These are phyloP conservation scores for Phalloptychus januarius DNA, from an alignment of 2,797 vertebrate genomes.

Conservation along the genomic window DNA sequence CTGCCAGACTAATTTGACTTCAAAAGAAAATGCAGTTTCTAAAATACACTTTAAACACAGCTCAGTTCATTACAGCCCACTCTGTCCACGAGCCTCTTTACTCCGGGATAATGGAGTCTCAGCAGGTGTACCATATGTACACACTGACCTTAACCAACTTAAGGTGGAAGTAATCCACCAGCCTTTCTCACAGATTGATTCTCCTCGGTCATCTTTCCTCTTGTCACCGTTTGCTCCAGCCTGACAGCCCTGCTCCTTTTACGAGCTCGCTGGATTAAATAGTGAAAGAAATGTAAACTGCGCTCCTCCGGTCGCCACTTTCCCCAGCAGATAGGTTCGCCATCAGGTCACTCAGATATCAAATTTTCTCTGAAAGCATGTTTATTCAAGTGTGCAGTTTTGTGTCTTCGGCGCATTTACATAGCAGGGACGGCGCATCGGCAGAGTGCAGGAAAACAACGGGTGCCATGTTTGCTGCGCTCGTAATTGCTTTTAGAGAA, in stretches of 20 bases:
- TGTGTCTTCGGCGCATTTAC: neutral
- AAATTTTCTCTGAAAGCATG: conserved; percentile 22
- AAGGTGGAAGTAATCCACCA: conserved; percentile 66
- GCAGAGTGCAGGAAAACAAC: conserved; percentile 42
- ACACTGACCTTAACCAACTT: conserved; percentile 65
- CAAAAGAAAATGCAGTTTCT: neutral
- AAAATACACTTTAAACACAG: neutral
- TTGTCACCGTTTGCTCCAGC: conserved; percentile 55
- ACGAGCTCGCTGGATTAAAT: conserved; percentile 42
- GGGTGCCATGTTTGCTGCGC: conserved; percentile 24
- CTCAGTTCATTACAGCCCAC: neutral
- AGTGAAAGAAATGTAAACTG: conserved; percentile 33
- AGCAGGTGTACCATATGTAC: conserved; percentile 40
- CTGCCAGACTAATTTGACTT: neutral
- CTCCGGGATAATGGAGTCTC: conserved; percentile 57
- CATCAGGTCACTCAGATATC: conserved; percentile 44
- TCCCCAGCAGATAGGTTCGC: conserved; percentile 15
- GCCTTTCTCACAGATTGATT: conserved; percentile 66
- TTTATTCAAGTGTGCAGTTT: conserved; percentile 40
- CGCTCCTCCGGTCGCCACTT: conserved; percentile 27
- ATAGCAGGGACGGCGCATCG: conserved; percentile 31
- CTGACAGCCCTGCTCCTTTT: conserved; percentile 38
- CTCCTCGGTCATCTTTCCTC: conserved; percentile 54
- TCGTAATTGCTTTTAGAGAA: conserved; percentile 53
- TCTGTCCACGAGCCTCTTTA: conserved; percentile 36